A percentile compares a stretch with the other conserved stretches of the same genome.
phyloP scores from a whole-genome alignment of 2,797 vertebrate genomes.

The Glyptemys insculpta region DNA sequence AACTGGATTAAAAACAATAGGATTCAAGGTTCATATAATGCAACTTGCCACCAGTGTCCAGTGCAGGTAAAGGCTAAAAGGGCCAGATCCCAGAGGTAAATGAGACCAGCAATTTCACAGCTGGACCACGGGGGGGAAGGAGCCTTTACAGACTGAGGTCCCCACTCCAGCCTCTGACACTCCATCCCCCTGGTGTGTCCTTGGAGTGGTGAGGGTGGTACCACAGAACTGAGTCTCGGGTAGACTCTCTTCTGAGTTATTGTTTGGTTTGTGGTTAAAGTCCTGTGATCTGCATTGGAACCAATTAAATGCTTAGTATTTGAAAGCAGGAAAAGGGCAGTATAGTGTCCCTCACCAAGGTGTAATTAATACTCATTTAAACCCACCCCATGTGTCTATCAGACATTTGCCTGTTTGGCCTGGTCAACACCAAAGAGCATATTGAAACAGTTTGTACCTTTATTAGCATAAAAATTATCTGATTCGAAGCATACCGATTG shows the following conservation, averaged over 20 bases:
- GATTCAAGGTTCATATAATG: background rate
- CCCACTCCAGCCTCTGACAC: too few species aligned
- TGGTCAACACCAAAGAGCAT: background rate
- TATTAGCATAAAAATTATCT: conserved; percentile 42
- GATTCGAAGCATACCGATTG: conserved; percentile 34
- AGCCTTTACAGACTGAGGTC: too few species aligned
- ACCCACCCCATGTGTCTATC: too few species aligned
- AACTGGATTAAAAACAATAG: background rate
- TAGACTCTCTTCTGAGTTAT: background rate
- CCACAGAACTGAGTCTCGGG: background rate
- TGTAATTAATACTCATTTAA: too few species aligned
- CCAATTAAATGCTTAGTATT: background rate
- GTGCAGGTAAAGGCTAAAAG: too few species aligned
- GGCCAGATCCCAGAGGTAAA: too few species aligned
- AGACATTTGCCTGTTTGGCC: too few species aligned
- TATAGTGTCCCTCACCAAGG: too few species aligned
- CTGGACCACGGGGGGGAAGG: too few species aligned
- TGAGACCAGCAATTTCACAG: too few species aligned
- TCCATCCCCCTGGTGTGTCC: too few species aligned
- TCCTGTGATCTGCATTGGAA: background rate
- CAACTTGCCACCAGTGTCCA: background rate
- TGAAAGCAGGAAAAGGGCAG: too few species aligned
- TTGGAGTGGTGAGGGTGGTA: background rate
- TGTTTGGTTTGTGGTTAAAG: background rate
- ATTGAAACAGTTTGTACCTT: background rate